Conservation (phyloP, 2,888 invertebrate species). For the Dryocosmus kuriphilus region DNA sequence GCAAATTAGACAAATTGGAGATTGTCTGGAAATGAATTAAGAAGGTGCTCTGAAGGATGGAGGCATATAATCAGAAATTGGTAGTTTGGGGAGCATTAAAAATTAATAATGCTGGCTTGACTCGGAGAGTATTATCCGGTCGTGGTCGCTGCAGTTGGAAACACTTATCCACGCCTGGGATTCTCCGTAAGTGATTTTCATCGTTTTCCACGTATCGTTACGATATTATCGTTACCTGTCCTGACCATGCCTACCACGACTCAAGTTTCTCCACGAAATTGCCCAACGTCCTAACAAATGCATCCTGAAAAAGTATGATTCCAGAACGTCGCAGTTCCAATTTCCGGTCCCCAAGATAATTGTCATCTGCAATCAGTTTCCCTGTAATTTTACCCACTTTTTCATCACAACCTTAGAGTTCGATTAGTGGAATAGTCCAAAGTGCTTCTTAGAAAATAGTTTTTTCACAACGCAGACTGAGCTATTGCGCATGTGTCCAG, state of each 20-base stretch:
- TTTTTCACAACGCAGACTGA: no score
- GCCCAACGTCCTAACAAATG: constrained; percentile 37
- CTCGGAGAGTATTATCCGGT: constrained; percentile 12
- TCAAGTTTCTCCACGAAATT: constrained; percentile 44
- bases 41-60: not conserved
- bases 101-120: constrained; percentile 7
- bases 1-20: not conserved
- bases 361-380: not conserved
- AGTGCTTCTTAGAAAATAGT: not conserved
- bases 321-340: not conserved
- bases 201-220: constrained; percentile 59
- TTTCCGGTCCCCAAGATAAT: not conserved
- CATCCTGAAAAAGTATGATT: not conserved
- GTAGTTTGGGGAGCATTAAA: not conserved
- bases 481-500: no score
- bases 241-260: constrained; percentile 43
- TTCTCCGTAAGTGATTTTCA: constrained; percentile 61
- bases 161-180: constrained; percentile 58
- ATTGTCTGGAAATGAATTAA: not conserved
- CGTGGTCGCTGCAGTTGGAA: constrained; percentile 48
- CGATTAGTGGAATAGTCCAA: not conserved
- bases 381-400: not conserved
- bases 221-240: constrained; percentile 44
- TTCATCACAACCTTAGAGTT: not conserved
- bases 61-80: not conserved